These are phyloP conservation scores for Agriopis marginaria DNA, from an alignment of 2,888 invertebrate species.

Conservation along the genomic window DNA sequence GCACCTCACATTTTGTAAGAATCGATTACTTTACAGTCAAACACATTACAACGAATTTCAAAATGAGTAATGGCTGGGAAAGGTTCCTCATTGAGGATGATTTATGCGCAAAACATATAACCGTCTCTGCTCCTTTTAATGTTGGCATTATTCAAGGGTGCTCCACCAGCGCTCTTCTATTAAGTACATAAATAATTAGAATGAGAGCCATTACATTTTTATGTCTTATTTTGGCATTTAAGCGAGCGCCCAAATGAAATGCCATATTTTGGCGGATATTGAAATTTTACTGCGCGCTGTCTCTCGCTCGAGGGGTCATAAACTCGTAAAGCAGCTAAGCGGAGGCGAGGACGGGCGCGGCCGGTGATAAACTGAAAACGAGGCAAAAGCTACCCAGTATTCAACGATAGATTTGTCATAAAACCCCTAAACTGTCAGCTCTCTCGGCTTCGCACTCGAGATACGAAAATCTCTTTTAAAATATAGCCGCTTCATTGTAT, in stretches of 20 bases:
- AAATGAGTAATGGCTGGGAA: conserved; percentile 39
- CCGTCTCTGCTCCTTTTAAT: conserved; percentile 41
- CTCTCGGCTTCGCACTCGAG: conserved; percentile 41
- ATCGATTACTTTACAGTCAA: conserved; percentile 23
- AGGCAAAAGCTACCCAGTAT: conserved; percentile 53
- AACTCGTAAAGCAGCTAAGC: conserved; percentile 49
- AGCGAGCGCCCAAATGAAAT: conserved; percentile 66
- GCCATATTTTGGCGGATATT: conserved; percentile 72
- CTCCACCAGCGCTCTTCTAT: conserved; percentile 40
- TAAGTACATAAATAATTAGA: conserved; percentile 54
- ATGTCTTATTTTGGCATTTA: conserved; percentile 59
- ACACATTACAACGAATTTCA: conserved; percentile 20
- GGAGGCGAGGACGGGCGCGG: conserved; percentile 38
- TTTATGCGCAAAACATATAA: conserved; percentile 40
- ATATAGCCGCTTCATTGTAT: conserved; percentile 36
- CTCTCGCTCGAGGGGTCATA: conserved; percentile 60
- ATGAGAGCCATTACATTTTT: conserved; percentile 57
- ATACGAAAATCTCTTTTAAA: conserved; percentile 48
- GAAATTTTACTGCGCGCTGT: conserved; percentile 70
- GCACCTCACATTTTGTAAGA: conserved; percentile 8
- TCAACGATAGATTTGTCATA: conserved; percentile 58
- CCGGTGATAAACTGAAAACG: conserved; percentile 57
- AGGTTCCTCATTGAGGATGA: conserved; percentile 40
- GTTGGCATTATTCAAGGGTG: conserved; percentile 40
- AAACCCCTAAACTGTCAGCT: conserved; percentile 51